phyloP scores from a whole-genome alignment of 2,797 vertebrate species.

The Peromyscus aztecus region DNA sequence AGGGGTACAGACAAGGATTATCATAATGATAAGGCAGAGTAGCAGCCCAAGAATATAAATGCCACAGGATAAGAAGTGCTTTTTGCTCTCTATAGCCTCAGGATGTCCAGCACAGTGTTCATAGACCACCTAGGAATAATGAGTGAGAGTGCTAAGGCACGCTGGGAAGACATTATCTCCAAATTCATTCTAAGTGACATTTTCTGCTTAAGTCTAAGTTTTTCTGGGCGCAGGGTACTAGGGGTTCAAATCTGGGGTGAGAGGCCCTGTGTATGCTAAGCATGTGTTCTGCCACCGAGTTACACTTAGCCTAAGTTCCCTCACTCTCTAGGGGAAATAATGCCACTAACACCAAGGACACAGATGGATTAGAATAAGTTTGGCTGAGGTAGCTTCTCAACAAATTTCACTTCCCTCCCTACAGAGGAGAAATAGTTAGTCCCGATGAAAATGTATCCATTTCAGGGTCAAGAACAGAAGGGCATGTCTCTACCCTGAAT shows the following conservation, averaged over 20 bases:
- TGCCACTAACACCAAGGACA: background rate
- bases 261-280: background rate
- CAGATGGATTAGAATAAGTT: background rate
- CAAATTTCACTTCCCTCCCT: constrained; percentile 18
- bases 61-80: background rate
- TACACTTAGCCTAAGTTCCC: background rate
- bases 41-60: background rate
- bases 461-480: constrained; percentile 51
- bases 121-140: background rate
- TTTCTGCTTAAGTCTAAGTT: background rate
- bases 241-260: background rate
- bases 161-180: background rate
- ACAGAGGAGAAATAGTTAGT: constrained; percentile 39
- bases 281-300: background rate
- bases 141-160: background rate
- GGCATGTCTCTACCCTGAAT: constrained; percentile 5
- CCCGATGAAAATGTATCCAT: background rate
- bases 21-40: background rate
- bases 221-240: background rate
- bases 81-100: background rate
- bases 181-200: background rate
- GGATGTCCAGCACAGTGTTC: background rate
- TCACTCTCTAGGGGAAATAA: background rate
- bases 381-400: background rate
- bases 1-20: background rate